Base-by-base conservation (phyloP, 1,140 invertebrate species). In the Musca domestica region DNA sequence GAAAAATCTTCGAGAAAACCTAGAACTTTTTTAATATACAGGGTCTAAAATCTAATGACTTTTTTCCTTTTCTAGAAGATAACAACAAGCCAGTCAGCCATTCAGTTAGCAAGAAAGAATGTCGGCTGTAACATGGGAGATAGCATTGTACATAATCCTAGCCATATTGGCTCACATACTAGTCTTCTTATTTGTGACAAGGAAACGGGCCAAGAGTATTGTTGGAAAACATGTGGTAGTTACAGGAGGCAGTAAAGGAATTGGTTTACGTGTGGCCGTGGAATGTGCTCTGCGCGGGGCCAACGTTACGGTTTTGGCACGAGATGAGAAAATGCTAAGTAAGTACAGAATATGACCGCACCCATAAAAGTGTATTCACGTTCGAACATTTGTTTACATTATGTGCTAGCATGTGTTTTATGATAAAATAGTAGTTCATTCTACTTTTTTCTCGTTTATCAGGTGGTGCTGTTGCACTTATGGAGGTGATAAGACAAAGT, bases 211-310 rank as follows among this genome's bases (percentile, higher is more conserved):
- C 71, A 74, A 67, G 58, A 72, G 68, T 63, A 73, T 81, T 46
- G 67, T 76, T 3, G 83, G 83, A 9, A 86, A 83, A 74, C 88
- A 89, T 81, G 86, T 89, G 49, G 85, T 89, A 23, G 86, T 98
- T n/a, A 96, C 94, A 23, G 96, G 96, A 56, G 96, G 96, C 34
- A 98, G 96, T 0, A 96, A 94, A 84, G 96, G 96, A 6, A 98
- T 98, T 73, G 96, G 96, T 4, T 92, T 94, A 81, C 87, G 88
- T 54, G 77, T 94, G 19, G 96, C 95, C 1, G 84, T 90, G 15
- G 85, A 92, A 75, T 92, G 89, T 34, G 90, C 89, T 2, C 85
- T 85, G 78, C 80, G 86, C 71, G 96, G 96, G 58, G 95, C 94
- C 3, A 85, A 93, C 84, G 92, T 99, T 0, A 95, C 95, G 0